Evolutionary conservation across 2,797 vertebrate genomes (phyloP).

Genomic region (Pelodytes ibericus): DNA sequence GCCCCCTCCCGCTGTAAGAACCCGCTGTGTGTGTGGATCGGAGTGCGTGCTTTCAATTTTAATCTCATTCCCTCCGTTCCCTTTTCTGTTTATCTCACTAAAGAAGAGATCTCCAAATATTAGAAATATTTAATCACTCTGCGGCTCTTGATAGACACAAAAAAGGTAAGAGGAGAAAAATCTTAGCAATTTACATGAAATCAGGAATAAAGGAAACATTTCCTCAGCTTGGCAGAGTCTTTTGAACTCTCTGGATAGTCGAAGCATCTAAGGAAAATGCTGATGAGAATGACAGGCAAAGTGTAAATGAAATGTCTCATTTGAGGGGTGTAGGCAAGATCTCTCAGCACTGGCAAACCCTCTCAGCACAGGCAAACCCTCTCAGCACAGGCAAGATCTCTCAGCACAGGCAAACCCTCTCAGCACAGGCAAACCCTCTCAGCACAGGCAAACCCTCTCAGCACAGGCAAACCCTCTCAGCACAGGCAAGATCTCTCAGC

Average conservation of each 20-base stretch:
- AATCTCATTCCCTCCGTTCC: conserved; percentile 14
- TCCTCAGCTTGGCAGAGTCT: conserved; percentile 15
- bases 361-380: no score
- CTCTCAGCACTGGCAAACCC: background rate
- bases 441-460: no score
- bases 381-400: no score
- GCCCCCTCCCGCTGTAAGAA: conserved; percentile 28
- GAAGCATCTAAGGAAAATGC: conserved; percentile 16
- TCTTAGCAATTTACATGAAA: conserved; percentile 38
- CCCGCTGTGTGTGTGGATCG: conserved; percentile 10
- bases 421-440: no score
- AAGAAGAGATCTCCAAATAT: conserved; percentile 42
- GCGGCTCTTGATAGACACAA: conserved; percentile 42
- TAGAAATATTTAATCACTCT: conserved; percentile 52
- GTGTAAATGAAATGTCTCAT: conserved; percentile 45
- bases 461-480: no score
- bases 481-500: no score
- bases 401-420: no score
- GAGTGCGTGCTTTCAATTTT: conserved; percentile 42
- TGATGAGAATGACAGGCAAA: conserved; percentile 29
- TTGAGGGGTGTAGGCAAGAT: no score
- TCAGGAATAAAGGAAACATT: conserved; percentile 39
- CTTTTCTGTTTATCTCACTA: conserved; percentile 31
- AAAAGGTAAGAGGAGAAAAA: conserved; percentile 11
- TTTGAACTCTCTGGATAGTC: conserved; percentile 29